phyloP scores from a whole-genome alignment of 1,140 invertebrate genomes.

The Listronotus bonariensis region DNA sequence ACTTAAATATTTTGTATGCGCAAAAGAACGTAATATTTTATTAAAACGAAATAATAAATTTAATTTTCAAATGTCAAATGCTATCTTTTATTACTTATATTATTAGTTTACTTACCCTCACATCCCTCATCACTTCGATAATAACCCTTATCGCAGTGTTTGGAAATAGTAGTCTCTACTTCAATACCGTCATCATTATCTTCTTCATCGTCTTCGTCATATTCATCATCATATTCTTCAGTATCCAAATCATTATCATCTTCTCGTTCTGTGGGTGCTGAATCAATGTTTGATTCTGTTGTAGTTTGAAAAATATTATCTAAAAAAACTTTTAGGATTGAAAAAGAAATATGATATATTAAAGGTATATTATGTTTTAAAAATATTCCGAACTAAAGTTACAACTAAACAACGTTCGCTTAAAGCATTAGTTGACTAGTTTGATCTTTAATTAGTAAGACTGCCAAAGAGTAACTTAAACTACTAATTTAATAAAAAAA shows the following conservation, averaged over 20 bases:
- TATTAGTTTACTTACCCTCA: conserved; percentile 28
- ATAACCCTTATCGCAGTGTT: conserved; percentile 29
- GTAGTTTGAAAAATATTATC: neutral
- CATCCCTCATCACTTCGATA: conserved; percentile 28
- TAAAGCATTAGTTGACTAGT: no score
- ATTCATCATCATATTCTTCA: conserved; percentile 21
- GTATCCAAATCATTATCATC: conserved; percentile 1
- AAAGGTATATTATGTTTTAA: no score
- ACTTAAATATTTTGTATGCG: no score
- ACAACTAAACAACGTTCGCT: no score
- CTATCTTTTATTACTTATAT: neutral
- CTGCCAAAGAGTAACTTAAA: no score
- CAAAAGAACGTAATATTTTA: no score
- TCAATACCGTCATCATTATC: neutral
- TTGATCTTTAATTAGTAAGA: no score
- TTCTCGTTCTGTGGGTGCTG: neutral
- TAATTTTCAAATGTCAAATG: no score
- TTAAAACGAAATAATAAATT: no score
- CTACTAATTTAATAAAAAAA: no score
- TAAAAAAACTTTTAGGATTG: neutral
- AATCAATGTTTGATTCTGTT: neutral
- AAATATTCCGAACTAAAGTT: no score
- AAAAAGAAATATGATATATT: no score
- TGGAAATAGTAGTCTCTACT: neutral
- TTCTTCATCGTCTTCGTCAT: conserved; percentile 17